Base-by-base conservation (phyloP, 35 echinoderm and acorn worm species). In the Ophiothrix spiculata region DNA sequence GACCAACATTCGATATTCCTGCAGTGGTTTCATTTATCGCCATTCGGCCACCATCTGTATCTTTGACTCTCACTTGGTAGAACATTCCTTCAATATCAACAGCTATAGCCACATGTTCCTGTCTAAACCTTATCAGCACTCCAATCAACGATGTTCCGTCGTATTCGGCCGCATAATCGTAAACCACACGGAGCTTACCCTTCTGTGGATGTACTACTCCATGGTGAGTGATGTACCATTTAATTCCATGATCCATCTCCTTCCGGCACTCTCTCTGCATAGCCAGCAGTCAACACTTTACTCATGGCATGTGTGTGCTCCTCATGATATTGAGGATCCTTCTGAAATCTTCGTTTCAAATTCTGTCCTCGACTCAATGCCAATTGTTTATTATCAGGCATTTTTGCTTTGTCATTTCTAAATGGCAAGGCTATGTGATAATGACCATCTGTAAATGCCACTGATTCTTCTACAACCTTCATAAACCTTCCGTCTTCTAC, bases 71-170 rank as follows among this genome's bases (percentile, higher is more conserved):
- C 12, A 95, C 84, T 83, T 91, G 93, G 34, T 82, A 91, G 37
- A 95, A 95, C 89, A 95, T 95, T 32, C 84, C 79, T 40, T 91
- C 74, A 39, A 95, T 88, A 64, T 95, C 93, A 40, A 63, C 64
- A 32, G 82, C 35, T 8, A 95, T 37, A 1, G 93, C 93, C 32
- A 91, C 82, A 75, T 32, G n/a, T 35, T 91, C 84, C 36, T 91
- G 84, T 56, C 93, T 21, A 29, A 88, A 95, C 32, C 89, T 86
- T 56, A 86, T 83, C 49, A 95, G 36, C 23, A 91, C 85, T 69
- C 89, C 86, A 54, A 88, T 23, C 28, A 95, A 38, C 8, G 85
- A 95, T 21, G 76, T 40, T 36, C 89, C 93, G 82, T 69, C 17
- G 64, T 77, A 94, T 56, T 83, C 85, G 25, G 84, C 92, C 37